A percentile compares a stretch with the other conserved stretches of the same genome.
phyloP scores from a whole-genome alignment of 2,797 vertebrate species.

The Gobio occitaniae region DNA sequence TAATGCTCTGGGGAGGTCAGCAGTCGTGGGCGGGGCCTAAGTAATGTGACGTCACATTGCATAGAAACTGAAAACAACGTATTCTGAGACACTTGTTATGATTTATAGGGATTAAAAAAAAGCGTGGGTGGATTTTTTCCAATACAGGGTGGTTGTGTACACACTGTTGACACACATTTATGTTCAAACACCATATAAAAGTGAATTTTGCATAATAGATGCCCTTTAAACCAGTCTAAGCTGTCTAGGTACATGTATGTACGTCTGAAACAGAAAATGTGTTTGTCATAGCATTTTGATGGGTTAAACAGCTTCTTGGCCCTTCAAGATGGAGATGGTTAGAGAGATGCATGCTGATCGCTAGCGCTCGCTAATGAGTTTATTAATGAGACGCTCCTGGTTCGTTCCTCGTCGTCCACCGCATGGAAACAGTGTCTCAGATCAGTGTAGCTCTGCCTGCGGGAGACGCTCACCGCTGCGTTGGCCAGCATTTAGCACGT shows the following conservation, averaged over 20 bases:
- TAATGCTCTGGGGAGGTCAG: too few species aligned
- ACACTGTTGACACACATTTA: too few species aligned
- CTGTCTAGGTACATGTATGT: background rate
- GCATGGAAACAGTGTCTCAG: background rate
- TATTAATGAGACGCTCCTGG: slow-evolving; percentile 14
- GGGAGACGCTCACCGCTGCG: background rate
- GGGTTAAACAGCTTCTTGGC: background rate
- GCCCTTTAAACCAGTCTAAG: background rate
- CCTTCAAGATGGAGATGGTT: background rate
- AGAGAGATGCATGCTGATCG: background rate
- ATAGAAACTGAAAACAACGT: too few species aligned
- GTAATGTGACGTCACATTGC: too few species aligned
- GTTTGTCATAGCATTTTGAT: background rate
- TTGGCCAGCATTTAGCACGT: slow-evolving; percentile 13
- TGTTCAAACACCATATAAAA: too few species aligned
- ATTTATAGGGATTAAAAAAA: too few species aligned
- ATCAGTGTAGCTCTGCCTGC: background rate
- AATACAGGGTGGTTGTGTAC: too few species aligned
- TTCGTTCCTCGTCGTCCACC: background rate
- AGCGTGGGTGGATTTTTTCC: too few species aligned
- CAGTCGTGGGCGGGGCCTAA: too few species aligned
- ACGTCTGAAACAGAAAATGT: too few species aligned
- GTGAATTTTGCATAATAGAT: too few species aligned
- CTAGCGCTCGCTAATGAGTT: slow-evolving; percentile 13
- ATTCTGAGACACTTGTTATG: too few species aligned